A percentile compares a stretch with the other conserved stretches of the same genome.
Evolutionary conservation across 2,888 invertebrate species (phyloP).

Genomic region (Drosophila sordidula): DNA sequence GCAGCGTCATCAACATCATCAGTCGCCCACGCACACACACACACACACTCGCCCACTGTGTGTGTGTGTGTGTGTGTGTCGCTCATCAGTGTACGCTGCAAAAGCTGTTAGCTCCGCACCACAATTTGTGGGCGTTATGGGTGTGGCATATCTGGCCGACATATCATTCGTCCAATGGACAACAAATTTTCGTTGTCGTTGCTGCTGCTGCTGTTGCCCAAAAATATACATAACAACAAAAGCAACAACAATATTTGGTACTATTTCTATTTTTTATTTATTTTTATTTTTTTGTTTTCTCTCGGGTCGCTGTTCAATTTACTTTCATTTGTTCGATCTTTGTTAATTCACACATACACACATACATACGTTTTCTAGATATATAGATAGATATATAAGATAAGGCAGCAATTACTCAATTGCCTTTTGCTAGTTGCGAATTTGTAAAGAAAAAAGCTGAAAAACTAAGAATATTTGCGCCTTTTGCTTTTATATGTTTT

Average conservation of each 20-base stretch:
- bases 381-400: neutral
- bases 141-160: slow-evolving; percentile 77
- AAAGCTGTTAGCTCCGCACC: slow-evolving; percentile 76
- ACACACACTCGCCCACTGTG: neutral
- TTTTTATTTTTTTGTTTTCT: slow-evolving; percentile 3
- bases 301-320: slow-evolving; percentile 45
- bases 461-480: neutral
- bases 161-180: slow-evolving; percentile 73
- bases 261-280: slow-evolving; percentile 18
- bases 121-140: slow-evolving; percentile 81
- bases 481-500: neutral
- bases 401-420: neutral
- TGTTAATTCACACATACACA: neutral
- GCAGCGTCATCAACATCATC: slow-evolving; percentile 70
- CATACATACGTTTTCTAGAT: neutral
- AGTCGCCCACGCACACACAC: slow-evolving; percentile 33
- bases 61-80: slow-evolving; percentile 19
- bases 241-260: slow-evolving; percentile 15
- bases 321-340: slow-evolving; percentile 41
- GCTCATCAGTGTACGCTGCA: slow-evolving; percentile 74
- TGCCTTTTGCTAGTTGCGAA: neutral
- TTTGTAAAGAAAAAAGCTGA: neutral
- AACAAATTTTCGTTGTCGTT: slow-evolving; percentile 51
- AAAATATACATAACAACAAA: slow-evolving; percentile 41
- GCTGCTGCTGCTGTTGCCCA: slow-evolving; percentile 30